Percentiles rank a stretch among this genome's conserved stretches.
These are phyloP conservation scores for Xyrauchen texanus DNA, from an alignment of 2,113 vertebrate species.

Conservation along the genomic window DNA sequence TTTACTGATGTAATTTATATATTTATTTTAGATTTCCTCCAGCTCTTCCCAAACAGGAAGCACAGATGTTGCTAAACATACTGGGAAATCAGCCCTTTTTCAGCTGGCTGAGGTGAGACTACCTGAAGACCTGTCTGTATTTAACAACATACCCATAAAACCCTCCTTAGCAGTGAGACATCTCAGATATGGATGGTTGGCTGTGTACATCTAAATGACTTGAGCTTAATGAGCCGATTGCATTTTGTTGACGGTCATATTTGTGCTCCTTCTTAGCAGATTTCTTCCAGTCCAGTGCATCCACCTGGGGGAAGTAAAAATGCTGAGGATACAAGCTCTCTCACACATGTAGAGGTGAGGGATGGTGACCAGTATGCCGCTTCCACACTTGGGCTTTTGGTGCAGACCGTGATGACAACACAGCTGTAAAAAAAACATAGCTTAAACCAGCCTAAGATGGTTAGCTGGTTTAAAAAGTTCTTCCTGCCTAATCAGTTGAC, in stretches of 20 bases:
- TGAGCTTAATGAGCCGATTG: conserved; percentile 9
- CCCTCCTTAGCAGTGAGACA: neutral
- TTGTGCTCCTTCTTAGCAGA: conserved; percentile 53
- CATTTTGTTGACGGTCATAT: neutral
- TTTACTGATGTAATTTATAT: neutral
- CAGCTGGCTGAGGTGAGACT: conserved; percentile 81
- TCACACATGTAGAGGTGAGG: conserved; percentile 66
- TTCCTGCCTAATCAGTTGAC: too few species aligned
- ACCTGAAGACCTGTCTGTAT: neutral
- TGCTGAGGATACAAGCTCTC: conserved; percentile 59
- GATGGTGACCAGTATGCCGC: neutral
- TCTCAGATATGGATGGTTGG: neutral
- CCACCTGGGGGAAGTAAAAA: conserved; percentile 60
- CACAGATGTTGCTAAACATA: conserved; percentile 74
- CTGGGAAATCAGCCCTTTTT: conserved; percentile 82
- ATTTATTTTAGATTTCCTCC: conserved; percentile 73
- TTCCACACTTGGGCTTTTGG: neutral
- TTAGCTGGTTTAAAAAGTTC: too few species aligned
- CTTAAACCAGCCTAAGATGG: too few species aligned
- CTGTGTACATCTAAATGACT: neutral
- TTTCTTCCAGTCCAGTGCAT: conserved; percentile 67
- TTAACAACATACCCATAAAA: conserved; percentile 17
- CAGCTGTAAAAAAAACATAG: too few species aligned
- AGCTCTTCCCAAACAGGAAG: conserved; percentile 73
- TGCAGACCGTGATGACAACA: neutral